phyloP scores from a whole-genome alignment of 2,113 vertebrate genomes.

The Chiloscyllium plagiosum region DNA sequence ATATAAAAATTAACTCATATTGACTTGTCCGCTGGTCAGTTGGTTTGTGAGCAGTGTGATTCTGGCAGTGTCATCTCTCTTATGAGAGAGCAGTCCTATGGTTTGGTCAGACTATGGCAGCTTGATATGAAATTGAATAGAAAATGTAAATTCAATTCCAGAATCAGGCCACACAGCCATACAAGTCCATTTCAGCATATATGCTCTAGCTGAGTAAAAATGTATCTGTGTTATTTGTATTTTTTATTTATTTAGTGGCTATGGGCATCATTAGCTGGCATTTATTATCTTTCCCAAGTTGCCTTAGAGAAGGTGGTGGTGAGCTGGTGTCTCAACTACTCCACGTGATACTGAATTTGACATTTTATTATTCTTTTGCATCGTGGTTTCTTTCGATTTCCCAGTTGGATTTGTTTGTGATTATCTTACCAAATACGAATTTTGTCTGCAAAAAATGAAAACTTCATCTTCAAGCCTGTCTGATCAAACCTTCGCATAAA shows the following conservation, averaged over 20 bases:
- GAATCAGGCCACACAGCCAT: neutral
- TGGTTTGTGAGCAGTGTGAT: too few species aligned
- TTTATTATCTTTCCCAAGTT: too few species aligned
- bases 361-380: neutral
- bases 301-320: too few species aligned
- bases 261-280: too few species aligned
- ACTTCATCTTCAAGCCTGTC: neutral
- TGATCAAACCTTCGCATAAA: neutral
- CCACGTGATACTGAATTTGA: neutral
- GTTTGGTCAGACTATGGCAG: neutral
- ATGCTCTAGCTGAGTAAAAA: neutral
- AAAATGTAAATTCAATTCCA: neutral
- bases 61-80: too few species aligned
- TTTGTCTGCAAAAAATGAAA: neutral
- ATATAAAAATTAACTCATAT: too few species aligned
- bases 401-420: neutral
- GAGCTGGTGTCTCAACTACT: neutral
- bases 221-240: too few species aligned
- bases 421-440: neutral
- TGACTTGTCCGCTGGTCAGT: neutral
- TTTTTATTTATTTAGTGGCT: too few species aligned
- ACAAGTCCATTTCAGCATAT: neutral
- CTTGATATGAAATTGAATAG: neutral
- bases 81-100: too few species aligned
- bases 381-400: neutral